phyloP scores from a whole-genome alignment of 2,888 invertebrate species.

The Kryphioiulus occultus region DNA sequence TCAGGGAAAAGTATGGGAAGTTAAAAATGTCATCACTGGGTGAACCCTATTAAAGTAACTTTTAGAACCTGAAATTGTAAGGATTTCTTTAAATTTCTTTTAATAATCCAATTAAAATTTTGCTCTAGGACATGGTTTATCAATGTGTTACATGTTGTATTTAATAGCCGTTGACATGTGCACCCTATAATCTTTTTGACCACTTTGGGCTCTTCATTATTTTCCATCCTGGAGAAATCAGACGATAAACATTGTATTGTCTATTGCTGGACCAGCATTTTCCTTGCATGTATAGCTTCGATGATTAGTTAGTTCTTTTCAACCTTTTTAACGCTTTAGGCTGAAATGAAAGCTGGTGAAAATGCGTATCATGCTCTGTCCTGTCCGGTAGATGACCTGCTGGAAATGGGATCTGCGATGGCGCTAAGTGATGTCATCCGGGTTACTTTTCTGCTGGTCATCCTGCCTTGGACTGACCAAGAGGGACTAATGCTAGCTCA shows the following conservation, averaged over 20 bases:
- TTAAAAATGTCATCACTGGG: too few relatives aligned
- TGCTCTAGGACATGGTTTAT: too few relatives aligned
- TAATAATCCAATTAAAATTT: too few relatives aligned
- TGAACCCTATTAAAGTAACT: too few relatives aligned
- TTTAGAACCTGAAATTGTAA: too few relatives aligned
- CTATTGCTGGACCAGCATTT: not conserved
- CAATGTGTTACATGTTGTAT: too few relatives aligned
- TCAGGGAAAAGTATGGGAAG: too few relatives aligned
- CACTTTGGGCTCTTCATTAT: too few relatives aligned
- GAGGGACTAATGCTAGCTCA: not conserved
- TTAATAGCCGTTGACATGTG: too few relatives aligned
- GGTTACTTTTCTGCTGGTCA: conserved; percentile 17
- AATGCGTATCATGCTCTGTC: not conserved
- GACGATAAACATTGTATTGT: not conserved
- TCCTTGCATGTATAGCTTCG: not conserved
- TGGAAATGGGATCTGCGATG: not conserved
- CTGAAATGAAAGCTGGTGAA: not conserved
- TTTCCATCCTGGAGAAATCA: not conserved
- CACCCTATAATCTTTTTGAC: too few relatives aligned
- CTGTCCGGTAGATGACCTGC: conserved; percentile 32
- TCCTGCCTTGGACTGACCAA: not conserved
- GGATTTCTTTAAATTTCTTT: too few relatives aligned
- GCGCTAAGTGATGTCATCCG: conserved; percentile 10
- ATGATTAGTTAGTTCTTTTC: not conserved
- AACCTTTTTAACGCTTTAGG: not conserved